Base-by-base conservation (phyloP, 2,797 vertebrate genomes). In the Oreochromis grahami region DNA sequence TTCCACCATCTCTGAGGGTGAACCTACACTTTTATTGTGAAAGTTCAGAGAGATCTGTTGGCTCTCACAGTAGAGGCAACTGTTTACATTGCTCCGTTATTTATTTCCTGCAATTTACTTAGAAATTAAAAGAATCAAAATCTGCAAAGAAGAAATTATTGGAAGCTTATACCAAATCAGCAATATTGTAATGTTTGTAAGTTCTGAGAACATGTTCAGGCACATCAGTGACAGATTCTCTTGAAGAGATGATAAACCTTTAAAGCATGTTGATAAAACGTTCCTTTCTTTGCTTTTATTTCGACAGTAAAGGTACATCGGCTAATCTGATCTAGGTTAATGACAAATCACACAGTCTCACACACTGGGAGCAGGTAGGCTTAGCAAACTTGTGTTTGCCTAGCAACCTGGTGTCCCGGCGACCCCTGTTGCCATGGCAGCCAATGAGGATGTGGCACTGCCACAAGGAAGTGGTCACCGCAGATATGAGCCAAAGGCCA, bases 401-500 rank as follows among this genome's bases (percentile, higher is more conserved):
- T 94, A 91, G 93, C 93, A 94, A 95, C 92, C 91, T 13, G 50
- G 85, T 86, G 91, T 91, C 93, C 92, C 81, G 32, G 90, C 83
- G 85, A 94, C 91, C 87, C 95, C 92, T 95, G 97, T 96, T 93
- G 82, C 93, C 86, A 91, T 93, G 88, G 91, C 89, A 91, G 91
- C 91, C 68, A 38, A 85, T 84, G 85, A 91, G 95, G 94, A 95
- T 95, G 93, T 94, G 94, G 92, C 92, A 97, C 96, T 96, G 96
- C 97, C 95, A 96, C 93, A 94, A 97, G 97, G 97, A 97, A 96
- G 96, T 96, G 96, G 96, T 96, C 97, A 97, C 95, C 96, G 90
- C 96, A 95, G 97, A 97, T 95, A 96, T 95, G 96, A 96, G 97
- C 96, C 92, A 93, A 93, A 97, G 97, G 97, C 97, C 98, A 98